Evolutionary conservation across 2,888 invertebrate species (phyloP).

Genomic region (Ashinkailepas kermadecensis): DNA sequence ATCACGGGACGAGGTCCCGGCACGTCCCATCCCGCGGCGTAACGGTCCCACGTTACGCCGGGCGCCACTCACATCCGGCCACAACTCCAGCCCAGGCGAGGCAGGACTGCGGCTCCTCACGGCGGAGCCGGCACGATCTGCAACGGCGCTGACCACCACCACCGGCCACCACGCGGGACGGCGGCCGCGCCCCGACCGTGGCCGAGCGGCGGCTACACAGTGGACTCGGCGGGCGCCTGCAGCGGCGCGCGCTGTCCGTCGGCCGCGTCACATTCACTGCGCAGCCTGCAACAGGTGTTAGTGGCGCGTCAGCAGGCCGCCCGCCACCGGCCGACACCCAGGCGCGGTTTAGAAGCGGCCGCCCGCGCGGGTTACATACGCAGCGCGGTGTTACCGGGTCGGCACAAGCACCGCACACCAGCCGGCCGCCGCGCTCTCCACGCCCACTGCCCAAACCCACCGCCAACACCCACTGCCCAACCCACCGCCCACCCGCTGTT

Average conservation of each 20-base stretch:
- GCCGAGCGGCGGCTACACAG: background rate
- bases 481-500: too few species aligned
- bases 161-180: background rate
- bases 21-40: too few species aligned
- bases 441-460: background rate
- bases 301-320: background rate
- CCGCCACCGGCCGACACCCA: background rate
- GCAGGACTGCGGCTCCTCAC: background rate
- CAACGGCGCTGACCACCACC: background rate
- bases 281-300: constrained; percentile 15
- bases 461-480: too few species aligned
- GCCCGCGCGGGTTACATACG: background rate
- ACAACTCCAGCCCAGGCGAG: background rate
- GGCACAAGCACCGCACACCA: background rate
- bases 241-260: background rate
- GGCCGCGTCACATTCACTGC: background rate
- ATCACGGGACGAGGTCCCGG: too few species aligned
- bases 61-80: background rate
- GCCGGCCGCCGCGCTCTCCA: background rate
- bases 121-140: background rate
- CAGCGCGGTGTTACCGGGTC: too few species aligned
- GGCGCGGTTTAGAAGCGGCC: background rate
- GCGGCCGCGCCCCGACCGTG: background rate
- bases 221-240: background rate
- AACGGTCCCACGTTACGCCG: too few species aligned